A percentile compares a stretch with the other conserved stretches of the same genome.
These are phyloP conservation scores for Diploscapter pachys DNA, from an alignment of 1,140 invertebrate genomes.

Conservation along the genomic window DNA sequence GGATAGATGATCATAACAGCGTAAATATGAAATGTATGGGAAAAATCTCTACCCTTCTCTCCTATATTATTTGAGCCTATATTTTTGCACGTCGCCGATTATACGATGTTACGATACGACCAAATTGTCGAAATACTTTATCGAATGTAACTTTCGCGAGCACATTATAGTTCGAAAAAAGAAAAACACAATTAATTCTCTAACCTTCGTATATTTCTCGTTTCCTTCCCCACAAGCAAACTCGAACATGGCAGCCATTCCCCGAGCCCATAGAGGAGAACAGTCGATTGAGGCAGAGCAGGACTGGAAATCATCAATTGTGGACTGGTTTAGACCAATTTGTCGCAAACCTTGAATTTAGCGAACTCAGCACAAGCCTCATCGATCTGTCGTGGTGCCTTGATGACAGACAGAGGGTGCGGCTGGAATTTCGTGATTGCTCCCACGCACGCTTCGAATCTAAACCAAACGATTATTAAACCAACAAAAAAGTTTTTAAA, in stretches of 20 bases:
- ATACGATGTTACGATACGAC: background rate
- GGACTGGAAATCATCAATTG: too few relatives aligned
- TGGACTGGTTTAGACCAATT: too few relatives aligned
- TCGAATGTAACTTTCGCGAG: background rate
- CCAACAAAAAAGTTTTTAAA: too few relatives aligned
- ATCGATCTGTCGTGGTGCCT: conserved; percentile 49
- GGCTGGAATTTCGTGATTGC: conserved; percentile 55
- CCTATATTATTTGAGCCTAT: too few relatives aligned
- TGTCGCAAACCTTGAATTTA: conserved; percentile 46
- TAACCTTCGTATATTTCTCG: conserved; percentile 37
- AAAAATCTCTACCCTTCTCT: too few relatives aligned
- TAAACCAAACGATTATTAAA: background rate
- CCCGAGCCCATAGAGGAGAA: conserved; percentile 49
- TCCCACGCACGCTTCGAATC: conserved; percentile 46
- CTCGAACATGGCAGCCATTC: conserved; percentile 57
- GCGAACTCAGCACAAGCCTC: conserved; percentile 50
- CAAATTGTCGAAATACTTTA: background rate
- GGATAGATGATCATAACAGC: too few relatives aligned
- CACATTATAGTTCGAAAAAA: background rate
- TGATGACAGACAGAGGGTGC: conserved; percentile 55
- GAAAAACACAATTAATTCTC: background rate
- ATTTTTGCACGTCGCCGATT: too few relatives aligned
- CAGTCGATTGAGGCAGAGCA: conserved; percentile 20
- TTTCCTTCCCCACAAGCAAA: conserved; percentile 52
- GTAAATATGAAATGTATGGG: too few relatives aligned